Evolutionary conservation across 2,888 invertebrate species (phyloP).

Genomic region (Lampropteryx suffumata): DNA sequence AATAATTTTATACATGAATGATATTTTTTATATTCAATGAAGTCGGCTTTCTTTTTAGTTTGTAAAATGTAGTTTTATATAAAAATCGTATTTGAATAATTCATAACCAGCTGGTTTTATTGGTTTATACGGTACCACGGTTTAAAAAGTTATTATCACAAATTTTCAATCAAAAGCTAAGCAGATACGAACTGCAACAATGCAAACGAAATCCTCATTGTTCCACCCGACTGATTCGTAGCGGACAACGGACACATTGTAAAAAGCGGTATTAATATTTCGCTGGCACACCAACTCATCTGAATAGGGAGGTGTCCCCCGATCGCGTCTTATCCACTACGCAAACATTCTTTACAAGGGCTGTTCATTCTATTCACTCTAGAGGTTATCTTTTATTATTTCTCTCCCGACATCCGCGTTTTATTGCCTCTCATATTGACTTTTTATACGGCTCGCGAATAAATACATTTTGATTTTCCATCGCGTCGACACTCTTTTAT

Average conservation of each 20-base stretch:
- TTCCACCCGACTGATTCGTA: slow-evolving; percentile 37
- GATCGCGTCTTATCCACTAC: slow-evolving; percentile 79
- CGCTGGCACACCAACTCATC: slow-evolving; percentile 49
- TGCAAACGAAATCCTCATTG: slow-evolving; percentile 30
- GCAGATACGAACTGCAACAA: slow-evolving; percentile 21
- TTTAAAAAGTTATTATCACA: neutral
- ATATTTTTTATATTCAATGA: too few relatives aligned
- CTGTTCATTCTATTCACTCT: slow-evolving; percentile 75
- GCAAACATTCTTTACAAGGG: slow-evolving; percentile 81
- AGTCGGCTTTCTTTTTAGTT: too few relatives aligned
- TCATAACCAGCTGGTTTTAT: too few relatives aligned
- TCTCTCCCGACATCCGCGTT: slow-evolving; percentile 71
- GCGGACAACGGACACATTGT: slow-evolving; percentile 51
- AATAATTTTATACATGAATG: too few relatives aligned
- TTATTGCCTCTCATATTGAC: slow-evolving; percentile 81
- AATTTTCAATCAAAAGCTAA: slow-evolving; percentile 21
- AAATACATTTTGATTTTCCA: slow-evolving; percentile 82
- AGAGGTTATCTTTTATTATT: slow-evolving; percentile 82
- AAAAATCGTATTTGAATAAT: too few relatives aligned
- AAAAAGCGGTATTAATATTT: slow-evolving; percentile 71
- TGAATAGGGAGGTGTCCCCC: slow-evolving; percentile 73
- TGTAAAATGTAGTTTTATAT: too few relatives aligned
- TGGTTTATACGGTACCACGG: neutral
- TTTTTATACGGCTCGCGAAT: slow-evolving; percentile 79
- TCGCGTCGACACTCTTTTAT: slow-evolving; percentile 65